A percentile compares a stretch with the other conserved stretches of the same genome.
phyloP scores from a whole-genome alignment of 2,113 vertebrate genomes.

The Cynopterus brachyotis region DNA sequence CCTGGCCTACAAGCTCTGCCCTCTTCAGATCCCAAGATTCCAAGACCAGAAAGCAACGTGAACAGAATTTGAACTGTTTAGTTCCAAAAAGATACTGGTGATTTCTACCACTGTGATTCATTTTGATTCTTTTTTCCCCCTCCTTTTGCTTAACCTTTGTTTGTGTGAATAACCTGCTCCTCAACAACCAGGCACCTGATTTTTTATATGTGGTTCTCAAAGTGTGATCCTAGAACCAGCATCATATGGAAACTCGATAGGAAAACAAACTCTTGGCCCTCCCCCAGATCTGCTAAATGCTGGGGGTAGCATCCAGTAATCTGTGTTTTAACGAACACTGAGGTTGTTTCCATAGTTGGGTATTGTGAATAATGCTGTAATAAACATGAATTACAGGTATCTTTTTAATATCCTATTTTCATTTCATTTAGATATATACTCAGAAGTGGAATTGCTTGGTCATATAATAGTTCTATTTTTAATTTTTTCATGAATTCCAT shows the following conservation, averaged over 20 bases:
- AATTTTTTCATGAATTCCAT: neutral
- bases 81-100: neutral
- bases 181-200: neutral
- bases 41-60: neutral
- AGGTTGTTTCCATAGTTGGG: neutral
- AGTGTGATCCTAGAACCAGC: neutral
- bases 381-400: neutral
- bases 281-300: neutral
- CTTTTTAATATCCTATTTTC: neutral
- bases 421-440: neutral
- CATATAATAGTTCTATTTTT: neutral
- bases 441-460: neutral
- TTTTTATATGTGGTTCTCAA: neutral
- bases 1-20: neutral
- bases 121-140: neutral
- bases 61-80: neutral
- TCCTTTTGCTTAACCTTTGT: neutral
- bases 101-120: neutral
- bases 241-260: neutral
- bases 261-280: neutral
- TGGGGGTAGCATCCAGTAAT: neutral
- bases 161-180: neutral
- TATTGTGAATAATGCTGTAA: neutral
- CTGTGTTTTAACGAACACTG: neutral
- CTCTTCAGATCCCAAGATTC: neutral